phyloP scores from a whole-genome alignment of 2,797 vertebrate genomes.

The Limosa lapponica region DNA sequence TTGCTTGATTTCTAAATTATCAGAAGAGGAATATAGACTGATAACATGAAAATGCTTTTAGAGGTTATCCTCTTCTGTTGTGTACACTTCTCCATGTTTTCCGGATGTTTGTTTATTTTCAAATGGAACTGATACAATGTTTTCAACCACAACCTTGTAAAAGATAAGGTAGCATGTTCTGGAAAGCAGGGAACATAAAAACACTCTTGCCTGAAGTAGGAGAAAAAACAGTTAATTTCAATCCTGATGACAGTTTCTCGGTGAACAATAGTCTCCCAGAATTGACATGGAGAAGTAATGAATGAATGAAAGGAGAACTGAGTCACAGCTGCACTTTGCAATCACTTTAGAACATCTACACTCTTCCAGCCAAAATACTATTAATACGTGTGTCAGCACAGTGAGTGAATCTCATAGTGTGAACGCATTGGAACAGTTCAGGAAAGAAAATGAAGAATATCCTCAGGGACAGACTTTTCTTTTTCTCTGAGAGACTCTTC shows the following conservation, averaged over 20 bases:
- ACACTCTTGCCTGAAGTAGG: conserved; percentile 26
- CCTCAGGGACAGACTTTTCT: conserved; percentile 84
- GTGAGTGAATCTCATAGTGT: conserved; percentile 84
- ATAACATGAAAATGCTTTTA: not conserved
- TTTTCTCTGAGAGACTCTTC: conserved; percentile 83
- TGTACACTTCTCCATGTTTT: not conserved
- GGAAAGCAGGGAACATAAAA: conserved; percentile 19
- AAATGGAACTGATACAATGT: not conserved
- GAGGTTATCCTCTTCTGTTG: not conserved
- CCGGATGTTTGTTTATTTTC: not conserved
- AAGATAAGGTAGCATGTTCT: not conserved
- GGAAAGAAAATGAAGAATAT: conserved; percentile 87
- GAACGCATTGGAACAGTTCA: conserved; percentile 80
- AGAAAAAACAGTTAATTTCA: conserved; percentile 86
- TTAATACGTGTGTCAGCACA: conserved; percentile 95
- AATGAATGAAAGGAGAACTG: conserved; percentile 87
- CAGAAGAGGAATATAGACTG: not conserved
- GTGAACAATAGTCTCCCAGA: conserved; percentile 89
- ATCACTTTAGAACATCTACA: conserved; percentile 89
- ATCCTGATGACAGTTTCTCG: conserved; percentile 85
- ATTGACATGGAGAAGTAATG: conserved; percentile 89
- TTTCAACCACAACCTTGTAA: not conserved
- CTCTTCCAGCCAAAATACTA: conserved; percentile 90
- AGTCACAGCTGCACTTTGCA: conserved; percentile 88
- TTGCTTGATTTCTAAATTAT: not conserved